These are phyloP conservation scores for Cairina moschata DNA, from an alignment of 2,113 vertebrate species.

Conservation along the genomic window DNA sequence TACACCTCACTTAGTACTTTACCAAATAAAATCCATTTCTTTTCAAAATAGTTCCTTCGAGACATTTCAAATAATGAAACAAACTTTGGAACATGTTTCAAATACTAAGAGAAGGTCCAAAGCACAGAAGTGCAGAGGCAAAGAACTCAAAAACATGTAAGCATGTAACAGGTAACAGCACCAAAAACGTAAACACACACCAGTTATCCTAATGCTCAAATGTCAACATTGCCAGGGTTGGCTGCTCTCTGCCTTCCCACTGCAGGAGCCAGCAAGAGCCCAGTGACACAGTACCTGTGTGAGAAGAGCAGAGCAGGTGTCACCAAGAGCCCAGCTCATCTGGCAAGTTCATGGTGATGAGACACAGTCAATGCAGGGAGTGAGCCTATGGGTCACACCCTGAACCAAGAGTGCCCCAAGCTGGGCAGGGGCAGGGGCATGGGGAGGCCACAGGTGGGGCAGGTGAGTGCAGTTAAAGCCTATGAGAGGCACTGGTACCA, in stretches of 20 bases:
- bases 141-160: fast-evolving
- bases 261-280: no score
- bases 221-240: fast-evolving
- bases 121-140: neutral
- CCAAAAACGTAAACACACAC: neutral
- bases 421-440: fast-evolving
- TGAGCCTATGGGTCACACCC: fast-evolving
- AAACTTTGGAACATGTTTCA: neutral
- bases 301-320: neutral
- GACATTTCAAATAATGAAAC: neutral
- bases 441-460: neutral
- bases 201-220: neutral
- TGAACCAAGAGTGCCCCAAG: fast-evolving
- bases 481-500: neutral
- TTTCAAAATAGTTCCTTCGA: neutral
- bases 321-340: fast-evolving
- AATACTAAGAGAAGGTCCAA: neutral
- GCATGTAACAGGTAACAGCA: fast-evolving
- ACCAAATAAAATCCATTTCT: neutral
- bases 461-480: fast-evolving
- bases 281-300: fast-evolving
- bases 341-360: fast-evolving
- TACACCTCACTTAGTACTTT: neutral
- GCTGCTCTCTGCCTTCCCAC: no score
- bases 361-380: fast-evolving